Evolutionary conservation across 2,113 vertebrate species (phyloP).

Genomic region (Cercocebus atys): DNA sequence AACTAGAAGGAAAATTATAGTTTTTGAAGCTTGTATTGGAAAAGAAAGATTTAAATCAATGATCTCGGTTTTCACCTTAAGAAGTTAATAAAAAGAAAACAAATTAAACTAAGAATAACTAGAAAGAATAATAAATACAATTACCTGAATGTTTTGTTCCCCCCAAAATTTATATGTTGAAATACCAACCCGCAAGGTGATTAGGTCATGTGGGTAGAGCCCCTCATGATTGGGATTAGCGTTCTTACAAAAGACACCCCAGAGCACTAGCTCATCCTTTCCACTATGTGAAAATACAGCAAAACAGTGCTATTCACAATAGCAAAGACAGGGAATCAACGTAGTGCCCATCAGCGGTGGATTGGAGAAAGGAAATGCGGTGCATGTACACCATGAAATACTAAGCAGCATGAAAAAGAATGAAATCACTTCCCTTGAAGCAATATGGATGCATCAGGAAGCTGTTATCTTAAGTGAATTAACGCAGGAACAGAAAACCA

Average conservation of each 20-base stretch:
- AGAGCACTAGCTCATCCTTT: not conserved
- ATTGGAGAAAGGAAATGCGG: no score
- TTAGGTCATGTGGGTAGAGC: no score
- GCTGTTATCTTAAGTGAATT: no score
- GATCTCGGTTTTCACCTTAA: not conserved
- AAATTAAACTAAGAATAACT: not conserved
- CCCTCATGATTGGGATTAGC: not conserved
- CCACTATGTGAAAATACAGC: not conserved
- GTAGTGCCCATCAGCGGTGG: no score
- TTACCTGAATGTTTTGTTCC: not conserved
- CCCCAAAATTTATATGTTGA: not conserved
- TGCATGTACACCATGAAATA: no score
- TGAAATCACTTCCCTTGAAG: no score
- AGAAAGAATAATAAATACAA: not conserved
- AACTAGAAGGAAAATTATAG: not conserved
- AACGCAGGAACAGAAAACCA: no score
- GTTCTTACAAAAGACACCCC: not conserved
- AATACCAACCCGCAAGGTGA: not conserved
- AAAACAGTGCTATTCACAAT: no score
- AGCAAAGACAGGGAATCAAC: not conserved
- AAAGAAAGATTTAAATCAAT: not conserved
- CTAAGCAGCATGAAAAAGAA: no score
- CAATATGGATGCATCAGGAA: no score
- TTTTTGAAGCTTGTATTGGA: not conserved
- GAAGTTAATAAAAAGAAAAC: not conserved